Evolutionary conservation across 2,797 vertebrate species (phyloP), one percentile per base, ranked within the genome.

Genomic region (Centropyge bicolor): DNA sequence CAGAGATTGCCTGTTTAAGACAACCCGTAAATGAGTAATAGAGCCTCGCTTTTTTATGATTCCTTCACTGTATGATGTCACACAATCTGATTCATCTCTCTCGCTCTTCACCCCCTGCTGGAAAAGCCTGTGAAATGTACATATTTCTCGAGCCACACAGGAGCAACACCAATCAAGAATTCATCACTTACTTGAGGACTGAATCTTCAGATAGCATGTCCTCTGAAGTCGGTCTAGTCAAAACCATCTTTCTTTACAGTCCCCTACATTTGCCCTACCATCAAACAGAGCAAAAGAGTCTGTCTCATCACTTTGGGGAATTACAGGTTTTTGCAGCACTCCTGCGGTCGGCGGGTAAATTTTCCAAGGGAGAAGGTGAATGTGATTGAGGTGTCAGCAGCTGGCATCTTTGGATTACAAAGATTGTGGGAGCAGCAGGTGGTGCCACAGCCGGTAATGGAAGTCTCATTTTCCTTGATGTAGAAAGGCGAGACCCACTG

Each of bases 331-430:
- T 70, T 76, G 66, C 65, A 69, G 65, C 71, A 36, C 68, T 76
- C 66, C 76, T 70, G 70, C 62, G 70, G 79, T 82, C 40, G 65
- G 46, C 11, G 16, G 81, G 73, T 68, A 86, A 14, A 84, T 87
- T 88, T 91, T 91, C 74, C 51, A 61, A 77, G 71, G 78, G 81
- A 91, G 90, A 83, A 65, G 57, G 78, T 82, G 82, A 91, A 91
- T 87, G 92, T 93, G 91, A 94, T 93, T 93, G 92, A 93, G 91
- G 92, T 93, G 94, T 94, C 94, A 94, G 87, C 89, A 88, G 85
- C 88, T 90, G 89, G 88, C 90, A 91, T 92, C 84, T 92, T 89
- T 83, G 91, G 91, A 93, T 93, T 94, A 93, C 89, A 83, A 78
- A 86, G 82, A 90, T 86, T 85, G 85, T 73, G 74, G 60, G 72